Evolutionary conservation across 2,888 invertebrate species (phyloP), one percentile per base, ranked within the genome.

Genomic region (Ferdinandea cuprea): DNA sequence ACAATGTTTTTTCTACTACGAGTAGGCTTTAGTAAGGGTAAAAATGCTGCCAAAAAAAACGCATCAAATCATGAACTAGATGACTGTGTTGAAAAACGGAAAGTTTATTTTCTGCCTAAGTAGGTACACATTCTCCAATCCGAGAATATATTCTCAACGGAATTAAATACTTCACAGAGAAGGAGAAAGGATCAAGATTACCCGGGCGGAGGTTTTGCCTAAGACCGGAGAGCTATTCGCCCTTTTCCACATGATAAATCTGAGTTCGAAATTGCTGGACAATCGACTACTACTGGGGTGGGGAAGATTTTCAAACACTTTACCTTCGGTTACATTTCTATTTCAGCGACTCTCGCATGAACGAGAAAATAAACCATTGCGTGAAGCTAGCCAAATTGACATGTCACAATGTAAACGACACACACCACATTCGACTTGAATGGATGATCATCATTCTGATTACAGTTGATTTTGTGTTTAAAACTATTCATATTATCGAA

Each of bases 211-310:
- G 77, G 94, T 96, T 5, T 91, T 96, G 35, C 92, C 93, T 32
- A 96, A 95, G 89, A 95, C 95, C 58, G 98, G 98, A 0, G 96
- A 98, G 92, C 89, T 98, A 17, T 97, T 97, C 89, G 95, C 96
- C 0, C 92, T 98, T 30, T 93, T 98, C 3, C 98, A 98, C 91
- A 93, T 95, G 17, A 95, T 99, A 63, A 99, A 98, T 91, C 92
- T 99, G 85, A 97, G 97, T 86, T 98, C 98, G 0, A 98, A 99
- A 90, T 92, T 99, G 46, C 92, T 99, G 85, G 98, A 98, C 90
- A 97, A 97, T 0, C 98, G 99, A 99, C 91, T 98, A 98, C 91
- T 99, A 99, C 91, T 99, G 99, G 99, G 99, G 99, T 88, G 94
- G 97, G 65, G 97, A 98, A 87, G 93, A 96, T 66, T 92, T 99